Evolutionary conservation across 2,113 vertebrate genomes (phyloP).

Genomic region (Muntiacus muntjak): DNA sequence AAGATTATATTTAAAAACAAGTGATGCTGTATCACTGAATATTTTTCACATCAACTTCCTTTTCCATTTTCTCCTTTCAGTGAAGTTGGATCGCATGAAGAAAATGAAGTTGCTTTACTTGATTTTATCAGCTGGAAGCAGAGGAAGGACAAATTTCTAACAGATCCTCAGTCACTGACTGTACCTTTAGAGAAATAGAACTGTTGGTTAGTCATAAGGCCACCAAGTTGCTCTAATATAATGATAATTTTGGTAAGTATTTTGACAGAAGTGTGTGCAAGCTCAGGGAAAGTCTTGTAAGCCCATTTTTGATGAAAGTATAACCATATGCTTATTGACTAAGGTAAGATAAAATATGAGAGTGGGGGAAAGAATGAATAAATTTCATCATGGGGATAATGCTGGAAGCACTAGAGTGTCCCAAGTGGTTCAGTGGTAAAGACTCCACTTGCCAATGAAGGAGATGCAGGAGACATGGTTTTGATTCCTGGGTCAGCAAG

Average conservation of each 20-base stretch:
- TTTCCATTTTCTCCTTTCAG: neutral
- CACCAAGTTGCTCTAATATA: neutral
- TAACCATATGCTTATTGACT: neutral
- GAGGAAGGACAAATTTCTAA: neutral
- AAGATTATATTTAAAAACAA: conserved; percentile 35
- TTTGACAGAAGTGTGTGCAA: conserved; percentile 5
- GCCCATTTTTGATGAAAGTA: neutral
- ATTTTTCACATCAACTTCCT: neutral
- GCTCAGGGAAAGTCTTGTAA: neutral
- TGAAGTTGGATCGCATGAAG: neutral
- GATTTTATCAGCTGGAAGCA: neutral
- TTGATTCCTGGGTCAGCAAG: neutral
- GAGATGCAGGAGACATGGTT: neutral
- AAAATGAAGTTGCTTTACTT: neutral
- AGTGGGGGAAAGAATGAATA: neutral
- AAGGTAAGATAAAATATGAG: neutral
- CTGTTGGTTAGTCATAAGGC: neutral
- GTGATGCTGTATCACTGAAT: neutral
- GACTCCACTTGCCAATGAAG: neutral
- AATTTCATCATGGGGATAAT: neutral
- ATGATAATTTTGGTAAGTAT: neutral
- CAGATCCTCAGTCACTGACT: neutral
- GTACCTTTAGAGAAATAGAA: neutral
- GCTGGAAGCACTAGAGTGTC: neutral
- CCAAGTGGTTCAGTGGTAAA: neutral